A percentile compares a stretch with the other conserved stretches of the same genome.
Conservation (phyloP, 2,113 vertebrate genomes). For the Apaloderma vittatum region DNA sequence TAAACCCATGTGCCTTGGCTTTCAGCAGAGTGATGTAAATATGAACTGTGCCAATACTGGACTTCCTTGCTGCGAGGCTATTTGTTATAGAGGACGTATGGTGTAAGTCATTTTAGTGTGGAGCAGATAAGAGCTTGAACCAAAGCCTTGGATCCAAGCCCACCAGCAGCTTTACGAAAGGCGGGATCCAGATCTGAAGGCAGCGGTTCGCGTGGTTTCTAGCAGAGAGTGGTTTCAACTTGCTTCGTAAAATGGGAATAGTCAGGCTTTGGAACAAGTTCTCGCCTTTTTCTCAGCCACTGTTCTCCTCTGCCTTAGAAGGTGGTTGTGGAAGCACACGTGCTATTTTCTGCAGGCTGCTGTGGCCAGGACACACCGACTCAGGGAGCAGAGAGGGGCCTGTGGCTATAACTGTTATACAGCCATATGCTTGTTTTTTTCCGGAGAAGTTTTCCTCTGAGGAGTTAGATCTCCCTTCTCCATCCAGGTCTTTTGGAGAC, state of each 20-base stretch:
- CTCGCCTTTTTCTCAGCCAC: neutral
- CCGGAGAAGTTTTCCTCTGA: neutral
- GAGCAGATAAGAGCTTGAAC: constrained; percentile 14
- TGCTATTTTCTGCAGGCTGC: neutral
- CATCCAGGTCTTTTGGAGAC: neutral
- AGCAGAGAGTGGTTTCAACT: neutral
- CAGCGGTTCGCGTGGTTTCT: constrained; percentile 1
- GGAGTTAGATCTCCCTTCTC: neutral
- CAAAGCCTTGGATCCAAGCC: constrained; percentile 10
- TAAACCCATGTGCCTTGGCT: neutral
- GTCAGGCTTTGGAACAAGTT: neutral
- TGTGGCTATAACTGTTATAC: neutral
- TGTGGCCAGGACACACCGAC: neutral
- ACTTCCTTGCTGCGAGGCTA: neutral
- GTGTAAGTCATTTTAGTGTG: neutral
- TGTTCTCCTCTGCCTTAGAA: neutral
- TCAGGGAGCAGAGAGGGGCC: neutral
- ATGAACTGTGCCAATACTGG: neutral
- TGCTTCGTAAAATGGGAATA: neutral
- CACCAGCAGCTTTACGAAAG: constrained; percentile 25
- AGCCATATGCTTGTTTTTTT: neutral
- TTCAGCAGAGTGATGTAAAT: neutral
- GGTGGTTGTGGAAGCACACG: neutral
- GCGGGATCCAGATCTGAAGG: constrained; percentile 3
- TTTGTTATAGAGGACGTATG: neutral